Evolutionary conservation across 2,113 vertebrate species (phyloP).

Genomic region (Mustela lutreola): DNA sequence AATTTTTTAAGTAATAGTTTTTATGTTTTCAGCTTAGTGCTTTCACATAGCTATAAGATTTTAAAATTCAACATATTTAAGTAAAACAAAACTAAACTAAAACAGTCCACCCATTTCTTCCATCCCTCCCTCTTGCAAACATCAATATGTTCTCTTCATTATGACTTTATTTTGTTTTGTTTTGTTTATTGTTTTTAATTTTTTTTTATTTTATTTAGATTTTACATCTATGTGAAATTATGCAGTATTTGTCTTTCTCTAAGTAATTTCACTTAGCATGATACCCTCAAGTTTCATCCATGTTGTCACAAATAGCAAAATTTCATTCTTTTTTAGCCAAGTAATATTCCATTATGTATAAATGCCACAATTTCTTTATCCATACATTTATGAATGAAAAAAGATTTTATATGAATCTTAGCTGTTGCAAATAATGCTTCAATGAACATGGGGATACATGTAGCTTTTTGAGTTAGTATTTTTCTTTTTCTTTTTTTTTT

Average conservation of each 20-base stretch:
- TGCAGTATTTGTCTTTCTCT: not conserved
- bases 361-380: not conserved
- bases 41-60: slow-evolving; percentile 67
- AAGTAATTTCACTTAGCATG: not conserved
- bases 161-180: not conserved
- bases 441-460: not conserved
- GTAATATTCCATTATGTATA: too few species aligned
- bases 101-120: not conserved
- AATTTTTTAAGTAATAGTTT: slow-evolving; percentile 73
- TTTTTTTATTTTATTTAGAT: not conserved
- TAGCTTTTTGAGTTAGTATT: not conserved
- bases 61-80: not conserved
- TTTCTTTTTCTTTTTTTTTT: not conserved
- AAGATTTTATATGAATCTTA: not conserved
- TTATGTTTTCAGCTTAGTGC: slow-evolving; percentile 79
- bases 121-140: not conserved
- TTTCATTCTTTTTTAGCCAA: not conserved
- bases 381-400: not conserved
- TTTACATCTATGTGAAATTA: not conserved
- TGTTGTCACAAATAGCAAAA: not conserved
- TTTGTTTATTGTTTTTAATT: not conserved
- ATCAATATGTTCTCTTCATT: not conserved
- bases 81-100: not conserved
- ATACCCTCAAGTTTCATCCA: not conserved
- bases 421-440: not conserved